Base-by-base conservation (phyloP, 2,113 vertebrate genomes). In the Phaethornis superciliosus region DNA sequence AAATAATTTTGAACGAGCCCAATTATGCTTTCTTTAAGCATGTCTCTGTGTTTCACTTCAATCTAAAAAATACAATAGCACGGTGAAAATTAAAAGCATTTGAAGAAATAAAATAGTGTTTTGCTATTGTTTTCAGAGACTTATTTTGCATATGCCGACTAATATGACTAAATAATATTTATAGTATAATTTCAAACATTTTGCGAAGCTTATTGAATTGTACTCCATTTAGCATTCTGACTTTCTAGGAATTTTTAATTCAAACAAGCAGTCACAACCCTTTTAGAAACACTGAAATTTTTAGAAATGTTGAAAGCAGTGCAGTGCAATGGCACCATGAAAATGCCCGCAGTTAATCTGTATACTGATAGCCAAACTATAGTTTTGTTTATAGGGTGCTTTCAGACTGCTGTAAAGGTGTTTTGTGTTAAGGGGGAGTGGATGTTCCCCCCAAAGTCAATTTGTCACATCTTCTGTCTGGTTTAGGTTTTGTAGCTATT, bases 81-180 rank as follows among this genome's bases (percentile, higher is more conserved):
- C 1, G 2, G 71, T 64, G 93, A 93, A 95, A 96, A 94, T 92
- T 91, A 75, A 95, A 95, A 95, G 87, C 3, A 1, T 75, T 91
- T 88, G 62, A 93, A 75, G 65, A 72, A 89, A 62, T 19, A 96
- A 96, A 96, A 81, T n/a, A 84, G 52, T 89, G 67, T 93, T 96
- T 96, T 92, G 40, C 65, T 72, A 81, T 94, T 92, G 80, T 89
- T 95, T 95, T 95, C 92, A 77, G 37, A 69, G 68, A 26, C 54
- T 84, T 88, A 56, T 60, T 64, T 72, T 72, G 54, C 35, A 81
- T 47, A 89, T 82, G 22, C 62, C 65, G 89, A 89, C 81, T 92
- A 93, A 86, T 92, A 79, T 54, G 56, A 76, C 85, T 87, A 91
- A 93, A 94, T 88, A 96, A 93, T 93, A 95, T 94, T 95, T 96